Percentiles rank a stretch among this genome's conserved stretches.
Conservation (phyloP, 2,113 vertebrate species). For the Phasianus colchicus region DNA sequence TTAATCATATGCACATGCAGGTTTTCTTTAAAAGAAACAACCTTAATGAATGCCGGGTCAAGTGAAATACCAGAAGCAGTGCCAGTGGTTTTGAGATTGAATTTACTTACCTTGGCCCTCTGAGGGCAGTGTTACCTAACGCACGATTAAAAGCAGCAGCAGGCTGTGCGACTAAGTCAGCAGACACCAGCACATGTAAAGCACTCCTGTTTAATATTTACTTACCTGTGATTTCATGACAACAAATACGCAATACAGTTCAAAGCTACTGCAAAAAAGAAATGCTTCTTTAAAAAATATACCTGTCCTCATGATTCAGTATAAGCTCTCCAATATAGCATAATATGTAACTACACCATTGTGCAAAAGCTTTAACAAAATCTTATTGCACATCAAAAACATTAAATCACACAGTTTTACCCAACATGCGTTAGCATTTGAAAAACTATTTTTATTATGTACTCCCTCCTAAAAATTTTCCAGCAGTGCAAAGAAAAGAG, state of each 20-base stretch:
- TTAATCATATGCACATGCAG: background rate
- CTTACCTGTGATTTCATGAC: background rate
- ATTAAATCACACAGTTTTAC: background rate
- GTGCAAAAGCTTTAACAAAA: background rate
- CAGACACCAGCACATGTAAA: slow-evolving; percentile 15
- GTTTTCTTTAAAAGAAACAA: background rate
- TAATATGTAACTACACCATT: background rate
- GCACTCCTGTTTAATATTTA: slow-evolving; percentile 6
- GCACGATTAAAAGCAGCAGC: slow-evolving; percentile 59
- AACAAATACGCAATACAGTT: background rate
- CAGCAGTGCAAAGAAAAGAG: background rate
- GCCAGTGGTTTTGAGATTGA: slow-evolving; percentile 65
- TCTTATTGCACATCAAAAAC: background rate
- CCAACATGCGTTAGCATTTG: background rate
- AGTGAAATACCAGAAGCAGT: slow-evolving; percentile 15
- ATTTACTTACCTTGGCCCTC: slow-evolving; percentile 84
- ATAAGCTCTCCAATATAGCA: background rate
- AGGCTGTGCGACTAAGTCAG: slow-evolving; percentile 46
- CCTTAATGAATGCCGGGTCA: background rate
- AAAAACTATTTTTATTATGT: background rate
- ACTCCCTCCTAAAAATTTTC: background rate
- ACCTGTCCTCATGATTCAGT: background rate
- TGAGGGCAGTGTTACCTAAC: slow-evolving; percentile 85
- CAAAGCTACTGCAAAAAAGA: background rate
- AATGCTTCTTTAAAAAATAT: background rate